phyloP scores from a whole-genome alignment of 1,140 invertebrate species.

The Ericerus pela region DNA sequence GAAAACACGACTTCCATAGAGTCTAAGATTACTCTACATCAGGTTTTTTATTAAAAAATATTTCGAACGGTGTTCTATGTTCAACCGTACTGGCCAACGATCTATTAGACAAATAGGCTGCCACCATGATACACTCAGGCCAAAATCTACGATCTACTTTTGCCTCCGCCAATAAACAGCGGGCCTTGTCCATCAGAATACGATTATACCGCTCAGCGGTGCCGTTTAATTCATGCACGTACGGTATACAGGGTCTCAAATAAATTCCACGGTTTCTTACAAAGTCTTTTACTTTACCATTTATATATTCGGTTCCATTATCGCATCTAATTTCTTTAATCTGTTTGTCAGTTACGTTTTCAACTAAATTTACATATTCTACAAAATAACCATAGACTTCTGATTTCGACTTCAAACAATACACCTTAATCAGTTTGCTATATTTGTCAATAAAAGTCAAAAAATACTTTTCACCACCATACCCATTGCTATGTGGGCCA shows the following conservation, averaged over 20 bases:
- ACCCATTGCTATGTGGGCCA: no score
- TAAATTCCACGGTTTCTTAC: constrained; percentile 25
- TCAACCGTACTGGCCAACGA: not conserved
- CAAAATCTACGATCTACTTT: not conserved
- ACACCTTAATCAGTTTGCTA: no score
- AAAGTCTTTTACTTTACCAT: constrained; percentile 9
- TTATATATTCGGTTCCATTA: constrained; percentile 18
- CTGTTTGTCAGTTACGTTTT: no score
- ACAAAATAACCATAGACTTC: no score
- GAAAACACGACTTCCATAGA: constrained; percentile 25
- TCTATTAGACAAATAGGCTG: constrained; percentile 10
- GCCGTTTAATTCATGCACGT: constrained; percentile 30
- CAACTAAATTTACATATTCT: no score
- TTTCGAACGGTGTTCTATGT: constrained; percentile 20
- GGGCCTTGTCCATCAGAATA: constrained; percentile 18
- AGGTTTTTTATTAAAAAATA: constrained; percentile 19
- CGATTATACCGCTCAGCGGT: constrained; percentile 26
- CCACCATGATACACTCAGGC: not conserved
- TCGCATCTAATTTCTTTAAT: constrained; percentile 18
- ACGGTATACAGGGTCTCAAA: constrained; percentile 23
- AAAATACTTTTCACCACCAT: no score
- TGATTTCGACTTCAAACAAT: no score
- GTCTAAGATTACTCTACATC: constrained; percentile 21
- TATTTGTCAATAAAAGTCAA: no score
- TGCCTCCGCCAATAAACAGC: constrained; percentile 23